Conservation (phyloP, 2,888 invertebrate genomes). For the Melinaea marsaeus region DNA sequence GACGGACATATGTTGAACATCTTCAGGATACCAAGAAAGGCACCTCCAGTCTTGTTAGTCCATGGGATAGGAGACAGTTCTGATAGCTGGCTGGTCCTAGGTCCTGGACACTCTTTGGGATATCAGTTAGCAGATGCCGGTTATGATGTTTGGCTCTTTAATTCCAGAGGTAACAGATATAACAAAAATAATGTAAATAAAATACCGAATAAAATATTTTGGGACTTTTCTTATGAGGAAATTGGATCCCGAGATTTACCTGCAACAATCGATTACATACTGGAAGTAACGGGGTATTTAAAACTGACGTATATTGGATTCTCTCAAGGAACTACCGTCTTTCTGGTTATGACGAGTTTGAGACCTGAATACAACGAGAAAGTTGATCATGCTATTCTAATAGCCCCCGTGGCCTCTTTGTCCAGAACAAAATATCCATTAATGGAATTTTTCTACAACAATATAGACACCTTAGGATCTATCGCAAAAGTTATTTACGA, state of each 20-base stretch:
- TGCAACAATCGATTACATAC: slow-evolving; percentile 58
- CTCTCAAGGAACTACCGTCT: slow-evolving; percentile 65
- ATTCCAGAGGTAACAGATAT: slow-evolving; percentile 65
- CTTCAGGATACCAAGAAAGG: slow-evolving; percentile 54
- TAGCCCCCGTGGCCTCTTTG: slow-evolving; percentile 64
- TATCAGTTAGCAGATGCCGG: slow-evolving; percentile 55
- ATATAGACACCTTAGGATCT: slow-evolving; percentile 39
- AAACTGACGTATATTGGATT: slow-evolving; percentile 63
- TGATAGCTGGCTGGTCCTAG: slow-evolving; percentile 63
- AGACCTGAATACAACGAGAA: slow-evolving; percentile 59
- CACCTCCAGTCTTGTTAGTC: slow-evolving; percentile 58
- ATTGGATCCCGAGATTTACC: slow-evolving; percentile 64
- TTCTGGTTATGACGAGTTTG: slow-evolving; percentile 60
- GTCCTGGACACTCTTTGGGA: slow-evolving; percentile 54
- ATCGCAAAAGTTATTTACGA: slow-evolving; percentile 50
- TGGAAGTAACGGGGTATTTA: slow-evolving; percentile 41
- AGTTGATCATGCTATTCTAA: slow-evolving; percentile 56
- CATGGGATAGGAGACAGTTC: slow-evolving; percentile 68
- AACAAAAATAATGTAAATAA: slow-evolving; percentile 52
- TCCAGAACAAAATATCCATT: slow-evolving; percentile 49
- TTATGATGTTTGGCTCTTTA: slow-evolving; percentile 65
- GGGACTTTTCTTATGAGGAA: slow-evolving; percentile 67
- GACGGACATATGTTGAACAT: slow-evolving; percentile 58
- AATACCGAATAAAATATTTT: slow-evolving; percentile 49
- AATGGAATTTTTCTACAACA: slow-evolving; percentile 45